Conservation (phyloP, 2,888 invertebrate species). For the Gymnosoma rotundatum region DNA sequence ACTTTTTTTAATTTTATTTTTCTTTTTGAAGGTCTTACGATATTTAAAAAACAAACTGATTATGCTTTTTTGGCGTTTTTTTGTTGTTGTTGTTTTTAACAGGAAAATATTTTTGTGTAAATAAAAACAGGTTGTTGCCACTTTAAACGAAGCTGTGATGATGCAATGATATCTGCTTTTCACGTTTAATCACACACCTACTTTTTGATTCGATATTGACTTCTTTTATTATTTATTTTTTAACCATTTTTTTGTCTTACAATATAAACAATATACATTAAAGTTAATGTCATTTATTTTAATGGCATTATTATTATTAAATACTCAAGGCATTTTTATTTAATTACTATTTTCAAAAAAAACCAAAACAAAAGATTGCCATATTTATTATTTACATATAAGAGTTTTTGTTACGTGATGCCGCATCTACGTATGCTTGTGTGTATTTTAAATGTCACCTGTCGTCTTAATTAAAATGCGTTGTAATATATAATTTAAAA, state of each 20-base stretch:
- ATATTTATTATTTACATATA: constrained; percentile 18
- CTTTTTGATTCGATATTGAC: constrained; percentile 41
- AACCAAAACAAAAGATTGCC: constrained; percentile 19
- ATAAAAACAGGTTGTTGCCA: constrained; percentile 39
- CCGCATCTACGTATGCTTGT: constrained; percentile 11
- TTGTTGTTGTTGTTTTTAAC: no score
- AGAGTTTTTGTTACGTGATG: constrained; percentile 8
- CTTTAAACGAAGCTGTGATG: not conserved
- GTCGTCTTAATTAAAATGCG: constrained; percentile 21
- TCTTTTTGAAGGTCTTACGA: no score
- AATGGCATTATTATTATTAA: constrained; percentile 60
- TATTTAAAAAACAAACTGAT: no score
- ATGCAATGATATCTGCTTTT: not conserved
- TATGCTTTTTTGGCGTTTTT: not conserved
- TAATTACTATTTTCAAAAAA: constrained; percentile 54
- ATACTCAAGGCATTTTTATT: constrained; percentile 61
- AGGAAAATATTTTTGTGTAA: constrained; percentile 3
- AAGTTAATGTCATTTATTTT: constrained; percentile 51
- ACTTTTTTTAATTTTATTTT: no score
- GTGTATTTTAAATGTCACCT: constrained; percentile 53
- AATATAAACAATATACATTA: no score
- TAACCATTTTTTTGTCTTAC: no score
- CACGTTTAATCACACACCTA: constrained; percentile 44
- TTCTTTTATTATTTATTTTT: constrained; percentile 4
- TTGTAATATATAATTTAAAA: not conserved